Percentiles rank a stretch among this genome's conserved stretches.
These are phyloP conservation scores for Holothuria leucospilota DNA, from an alignment of 53 echinoderm and acorn worm species.

Conservation along the genomic window DNA sequence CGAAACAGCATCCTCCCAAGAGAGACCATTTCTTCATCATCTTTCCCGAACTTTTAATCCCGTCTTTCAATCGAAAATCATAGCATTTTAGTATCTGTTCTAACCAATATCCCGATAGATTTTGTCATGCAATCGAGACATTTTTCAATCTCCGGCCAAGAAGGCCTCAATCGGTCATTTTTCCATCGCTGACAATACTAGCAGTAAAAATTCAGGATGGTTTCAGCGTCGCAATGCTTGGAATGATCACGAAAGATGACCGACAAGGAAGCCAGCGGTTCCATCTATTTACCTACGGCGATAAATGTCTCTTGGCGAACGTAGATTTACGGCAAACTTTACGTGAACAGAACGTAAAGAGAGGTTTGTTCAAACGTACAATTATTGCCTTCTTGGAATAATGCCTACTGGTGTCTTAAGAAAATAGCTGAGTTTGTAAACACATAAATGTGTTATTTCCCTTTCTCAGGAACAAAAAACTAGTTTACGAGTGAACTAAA, in stretches of 20 bases:
- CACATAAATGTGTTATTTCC: no score
- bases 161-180: slow-evolving; percentile 28
- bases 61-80: slow-evolving; percentile 30
- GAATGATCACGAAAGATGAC: no score
- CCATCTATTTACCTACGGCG: slow-evolving; percentile 5
- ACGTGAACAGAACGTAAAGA: slow-evolving; percentile 17
- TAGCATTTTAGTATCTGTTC: slow-evolving; percentile 32
- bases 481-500: no score
- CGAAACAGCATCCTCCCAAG: neutral
- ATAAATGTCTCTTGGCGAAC: slow-evolving; percentile 5
- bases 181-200: neutral
- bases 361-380: neutral
- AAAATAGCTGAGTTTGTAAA: no score
- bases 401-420: no score
- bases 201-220: slow-evolving; percentile 10
- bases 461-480: no score
- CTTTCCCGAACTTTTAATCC: neutral
- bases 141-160: slow-evolving; percentile 32
- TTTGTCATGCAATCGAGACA: slow-evolving; percentile 32
- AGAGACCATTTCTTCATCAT: slow-evolving; percentile 8
- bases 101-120: slow-evolving; percentile 1
- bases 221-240: neutral
- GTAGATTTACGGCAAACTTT: slow-evolving; percentile 23
- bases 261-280: neutral
- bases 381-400: no score